Evolutionary conservation across 1,140 invertebrate genomes (phyloP), one percentile per base, ranked within the genome.

Genomic region (Pinna nobilis): DNA sequence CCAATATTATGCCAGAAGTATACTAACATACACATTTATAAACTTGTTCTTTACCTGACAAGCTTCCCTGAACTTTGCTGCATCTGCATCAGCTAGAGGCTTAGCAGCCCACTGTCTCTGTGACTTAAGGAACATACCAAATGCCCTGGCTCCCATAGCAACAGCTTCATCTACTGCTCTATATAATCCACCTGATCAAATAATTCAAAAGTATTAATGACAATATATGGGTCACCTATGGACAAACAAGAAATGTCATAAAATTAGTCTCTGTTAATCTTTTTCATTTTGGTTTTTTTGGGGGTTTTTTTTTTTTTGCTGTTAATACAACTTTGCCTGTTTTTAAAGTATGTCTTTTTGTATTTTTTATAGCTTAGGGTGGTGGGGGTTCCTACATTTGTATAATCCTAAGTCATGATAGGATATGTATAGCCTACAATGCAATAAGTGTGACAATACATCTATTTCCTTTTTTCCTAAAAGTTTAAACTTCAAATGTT

Each of bases 21-120:
- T 47, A 37, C 4, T 30, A 15, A 33, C 33, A n/a, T n/a, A 9
- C 13, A 4, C n/a, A 3, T 35, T 33, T 65, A 44, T 32, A 47
- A 18, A 25, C 30, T 9, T 49, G 15, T 33, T 20, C 15, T 44
- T 30, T 18, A 88, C 86, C 74, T 86, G 73, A 59, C 87, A 83
- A 9, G 84, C 82, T 30, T 81, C 70, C 64, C 83, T 86, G 74
- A 90, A 91, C 39, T 84, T 86, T 23, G 84, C 78, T n/a, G 86
- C 87, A 37, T 81, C 85, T 13, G 71, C 70, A 18, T 89, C 84
- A 53, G 85, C 85, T 33, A 91, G 72, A n/a, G 90, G 89, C 78
- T 91, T 91, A 25, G 82, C 70, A n/a, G 79, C 80, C 91, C 91
- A 91, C 47, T 85, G 84, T 32, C 90, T 77, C 67, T 90, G 89